These are phyloP conservation scores for Henricia sp. DNA, from an alignment of 53 echinoderm and acorn worm species.

Conservation along the genomic window DNA sequence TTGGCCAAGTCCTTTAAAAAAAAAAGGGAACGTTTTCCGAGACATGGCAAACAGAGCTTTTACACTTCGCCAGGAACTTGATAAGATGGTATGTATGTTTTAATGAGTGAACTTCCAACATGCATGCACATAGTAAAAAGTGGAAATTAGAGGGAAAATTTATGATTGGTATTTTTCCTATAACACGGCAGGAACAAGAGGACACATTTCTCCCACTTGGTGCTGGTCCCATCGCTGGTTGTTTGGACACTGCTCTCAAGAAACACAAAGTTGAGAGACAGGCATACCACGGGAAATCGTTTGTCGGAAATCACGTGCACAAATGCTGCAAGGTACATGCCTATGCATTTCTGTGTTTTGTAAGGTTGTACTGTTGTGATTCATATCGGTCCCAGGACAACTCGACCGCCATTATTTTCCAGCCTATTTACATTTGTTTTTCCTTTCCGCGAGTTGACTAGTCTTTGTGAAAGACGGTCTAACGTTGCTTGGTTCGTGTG, in stretches of 20 bases:
- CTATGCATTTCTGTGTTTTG: background rate
- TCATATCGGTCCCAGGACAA: background rate
- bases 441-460: too few species aligned
- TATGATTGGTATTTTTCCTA: background rate
- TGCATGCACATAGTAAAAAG: background rate
- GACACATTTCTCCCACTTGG: conserved; percentile 11
- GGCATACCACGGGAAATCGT: conserved; percentile 39
- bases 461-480: too few species aligned
- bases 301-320: conserved; percentile 57
- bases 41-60: conserved; percentile 3
- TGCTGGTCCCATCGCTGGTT: conserved; percentile 1
- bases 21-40: background rate
- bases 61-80: background rate
- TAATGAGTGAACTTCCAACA: background rate
- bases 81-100: background rate
- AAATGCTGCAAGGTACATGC: conserved; percentile 45
- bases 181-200: background rate
- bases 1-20: background rate
- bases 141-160: background rate
- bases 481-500: too few species aligned
- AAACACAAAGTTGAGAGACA: conserved; percentile 13
- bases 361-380: background rate
- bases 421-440: background rate
- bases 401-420: background rate
- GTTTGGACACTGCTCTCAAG: conserved; percentile 4